Evolutionary conservation across 2,113 vertebrate species (phyloP), one percentile per base, ranked within the genome.

Genomic region (Peromyscus leucopus): DNA sequence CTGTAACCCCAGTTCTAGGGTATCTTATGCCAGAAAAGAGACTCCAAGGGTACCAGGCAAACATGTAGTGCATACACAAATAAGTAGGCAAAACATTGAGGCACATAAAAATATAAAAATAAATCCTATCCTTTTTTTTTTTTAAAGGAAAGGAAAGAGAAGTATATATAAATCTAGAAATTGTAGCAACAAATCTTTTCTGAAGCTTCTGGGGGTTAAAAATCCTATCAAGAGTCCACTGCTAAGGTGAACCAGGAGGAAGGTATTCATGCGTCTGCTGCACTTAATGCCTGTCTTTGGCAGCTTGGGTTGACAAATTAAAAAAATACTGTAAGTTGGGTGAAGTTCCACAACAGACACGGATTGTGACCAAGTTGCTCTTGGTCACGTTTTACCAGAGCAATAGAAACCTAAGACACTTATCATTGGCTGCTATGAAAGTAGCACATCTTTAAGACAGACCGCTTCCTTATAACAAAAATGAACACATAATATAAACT

Each of bases 401-500:
- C 71, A 74, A n/a, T 4, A 74, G n/a, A 74, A 39, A 74, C 19
- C n/a, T 74, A 39, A 22, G 71, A 22, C n/a, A 74, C 19, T 57
- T 76, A 92, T 86, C 61, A 76, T 2, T 26, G 51, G n/a, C 28
- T 85, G 24, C 39, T 93, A 13, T 80, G 28, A 93, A 91, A 91
- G 36, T 16, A 86, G 24, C 7, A 78, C 28, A 39, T 72, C 76
- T 95, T 93, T 95, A 93, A 91, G n/a, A 91, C 3, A 85, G 16
- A 93, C 80, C 59, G n/a, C 42, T 89, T 93, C 63, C 67, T 61
- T 96, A 7, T 72, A 93, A 96, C 26, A 94, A 46, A 95, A 94
- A 72, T 94, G 39, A 8, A 87, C 28, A 88, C 61, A 75, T 4
- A 91, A 48, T 95, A 86, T 74, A 17, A 95, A 86, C 93, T 91